A percentile compares a stretch with the other conserved stretches of the same genome.
phyloP scores from a whole-genome alignment of 2,797 vertebrate genomes.

The Oryzias dopingdopingensis region DNA sequence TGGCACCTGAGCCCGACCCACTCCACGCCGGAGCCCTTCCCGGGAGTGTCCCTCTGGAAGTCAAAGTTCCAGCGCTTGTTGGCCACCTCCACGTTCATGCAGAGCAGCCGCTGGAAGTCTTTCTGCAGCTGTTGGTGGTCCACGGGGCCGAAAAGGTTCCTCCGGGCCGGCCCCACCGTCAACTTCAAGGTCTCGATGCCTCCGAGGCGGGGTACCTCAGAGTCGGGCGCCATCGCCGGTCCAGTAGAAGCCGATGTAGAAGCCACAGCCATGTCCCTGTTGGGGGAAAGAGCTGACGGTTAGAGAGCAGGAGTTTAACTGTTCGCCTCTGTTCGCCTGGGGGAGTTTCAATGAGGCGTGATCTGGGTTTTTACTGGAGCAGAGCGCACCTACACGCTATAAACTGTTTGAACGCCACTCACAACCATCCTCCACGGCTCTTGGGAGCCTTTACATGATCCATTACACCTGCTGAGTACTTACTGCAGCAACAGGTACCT shows the following conservation, averaged over 20 bases:
- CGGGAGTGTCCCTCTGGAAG: constrained; percentile 66
- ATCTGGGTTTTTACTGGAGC: constrained; percentile 28
- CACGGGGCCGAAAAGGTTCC: constrained; percentile 80
- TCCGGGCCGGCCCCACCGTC: constrained; percentile 34
- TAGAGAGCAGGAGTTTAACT: no score
- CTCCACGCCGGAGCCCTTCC: constrained; percentile 55
- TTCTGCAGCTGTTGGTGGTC: constrained; percentile 78
- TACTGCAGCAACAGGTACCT: constrained; percentile 41
- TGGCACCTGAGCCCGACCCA: constrained; percentile 77
- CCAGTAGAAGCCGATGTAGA: constrained; percentile 44
- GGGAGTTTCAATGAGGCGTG: constrained; percentile 42
- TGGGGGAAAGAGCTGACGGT: background rate
- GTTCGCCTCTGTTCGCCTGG: constrained; percentile 2
- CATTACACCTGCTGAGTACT: constrained; percentile 49
- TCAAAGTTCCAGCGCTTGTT: constrained; percentile 82
- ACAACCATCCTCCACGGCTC: constrained; percentile 7
- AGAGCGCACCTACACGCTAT: constrained; percentile 9
- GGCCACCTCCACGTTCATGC: constrained; percentile 63
- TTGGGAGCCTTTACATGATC: constrained; percentile 47
- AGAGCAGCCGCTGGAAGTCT: constrained; percentile 78
- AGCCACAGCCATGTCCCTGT: constrained; percentile 65
- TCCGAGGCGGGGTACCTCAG: constrained; percentile 24
- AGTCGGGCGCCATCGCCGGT: constrained; percentile 22
- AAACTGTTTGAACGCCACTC: background rate
- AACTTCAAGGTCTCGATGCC: constrained; percentile 53